Conservation (phyloP, 1,140 invertebrate genomes). For the Monomorium pharaonis region DNA sequence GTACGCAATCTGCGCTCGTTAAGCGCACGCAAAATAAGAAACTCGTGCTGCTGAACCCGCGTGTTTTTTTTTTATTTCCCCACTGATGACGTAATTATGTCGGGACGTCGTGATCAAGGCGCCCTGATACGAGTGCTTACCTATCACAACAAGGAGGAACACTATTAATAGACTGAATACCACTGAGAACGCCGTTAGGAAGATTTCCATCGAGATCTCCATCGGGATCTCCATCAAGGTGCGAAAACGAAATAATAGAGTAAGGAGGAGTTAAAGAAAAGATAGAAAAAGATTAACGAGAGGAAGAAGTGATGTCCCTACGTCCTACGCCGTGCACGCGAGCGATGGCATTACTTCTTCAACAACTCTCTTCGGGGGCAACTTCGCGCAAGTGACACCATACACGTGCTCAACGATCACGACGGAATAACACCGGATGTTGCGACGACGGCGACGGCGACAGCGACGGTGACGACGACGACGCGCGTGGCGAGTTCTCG, state of each 20-base stretch:
- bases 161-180: slow-evolving; percentile 84
- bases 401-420: not conserved
- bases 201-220: slow-evolving; percentile 82
- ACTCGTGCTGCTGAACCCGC: not conserved
- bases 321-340: not conserved
- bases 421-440: slow-evolving; percentile 4
- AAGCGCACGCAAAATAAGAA: not conserved
- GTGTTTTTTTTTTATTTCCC: not conserved
- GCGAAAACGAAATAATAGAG: slow-evolving; percentile 9
- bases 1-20: not conserved
- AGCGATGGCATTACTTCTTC: slow-evolving; percentile 55
- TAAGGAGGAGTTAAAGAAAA: not conserved
- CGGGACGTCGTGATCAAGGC: not conserved
- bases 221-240: slow-evolving; percentile 38
- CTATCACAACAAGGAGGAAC: slow-evolving; percentile 84
- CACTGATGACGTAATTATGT: slow-evolving; percentile 35
- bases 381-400: not conserved
- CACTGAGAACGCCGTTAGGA: slow-evolving; percentile 84
- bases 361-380: not conserved
- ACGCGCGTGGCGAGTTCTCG: not conserved
- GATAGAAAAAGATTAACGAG: not conserved
- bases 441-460: not conserved
- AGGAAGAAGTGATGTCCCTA: slow-evolving; percentile 28
- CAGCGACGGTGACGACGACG: not conserved
- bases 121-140: slow-evolving; percentile 76